Conservation (phyloP, 2,797 vertebrate species). For the Platalea minor region DNA sequence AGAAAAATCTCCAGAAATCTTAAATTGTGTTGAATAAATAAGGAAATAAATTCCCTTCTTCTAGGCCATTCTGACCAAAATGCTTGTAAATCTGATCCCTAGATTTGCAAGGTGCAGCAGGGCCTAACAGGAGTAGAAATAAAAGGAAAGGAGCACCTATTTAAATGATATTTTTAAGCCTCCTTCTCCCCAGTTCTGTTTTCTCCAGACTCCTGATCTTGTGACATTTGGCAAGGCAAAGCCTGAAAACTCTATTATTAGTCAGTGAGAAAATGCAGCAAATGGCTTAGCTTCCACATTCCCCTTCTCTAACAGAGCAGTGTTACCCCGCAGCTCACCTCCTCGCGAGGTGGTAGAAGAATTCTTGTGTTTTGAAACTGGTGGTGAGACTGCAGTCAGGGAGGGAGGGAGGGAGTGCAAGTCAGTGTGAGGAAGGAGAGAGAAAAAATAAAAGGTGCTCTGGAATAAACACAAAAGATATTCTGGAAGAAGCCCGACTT, state of each 20-base stretch:
- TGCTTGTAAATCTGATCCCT: background rate
- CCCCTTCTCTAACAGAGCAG: background rate
- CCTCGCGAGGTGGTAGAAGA: background rate
- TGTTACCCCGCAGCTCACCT: background rate
- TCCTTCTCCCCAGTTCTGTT: background rate
- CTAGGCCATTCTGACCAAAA: background rate
- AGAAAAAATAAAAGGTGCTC: background rate
- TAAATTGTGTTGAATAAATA: background rate
- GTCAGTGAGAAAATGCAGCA: background rate
- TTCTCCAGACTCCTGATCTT: background rate
- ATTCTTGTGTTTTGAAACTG: background rate
- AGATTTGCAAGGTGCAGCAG: background rate
- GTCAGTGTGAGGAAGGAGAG: background rate
- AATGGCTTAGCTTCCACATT: background rate
- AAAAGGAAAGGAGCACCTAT: background rate
- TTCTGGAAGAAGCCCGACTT: background rate
- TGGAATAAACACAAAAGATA: background rate
- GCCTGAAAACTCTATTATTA: conserved; percentile 23
- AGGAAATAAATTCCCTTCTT: background rate
- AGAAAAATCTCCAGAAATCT: background rate
- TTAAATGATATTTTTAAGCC: conserved; percentile 6
- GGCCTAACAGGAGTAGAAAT: background rate
- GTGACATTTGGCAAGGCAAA: conserved; percentile 17
- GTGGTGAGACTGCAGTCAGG: background rate
- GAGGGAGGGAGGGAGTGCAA: background rate